A percentile compares a stretch with the other conserved stretches of the same genome.
These are phyloP conservation scores for Shargacucullia verbasci DNA, from an alignment of 2,888 invertebrate species.

Conservation along the genomic window DNA sequence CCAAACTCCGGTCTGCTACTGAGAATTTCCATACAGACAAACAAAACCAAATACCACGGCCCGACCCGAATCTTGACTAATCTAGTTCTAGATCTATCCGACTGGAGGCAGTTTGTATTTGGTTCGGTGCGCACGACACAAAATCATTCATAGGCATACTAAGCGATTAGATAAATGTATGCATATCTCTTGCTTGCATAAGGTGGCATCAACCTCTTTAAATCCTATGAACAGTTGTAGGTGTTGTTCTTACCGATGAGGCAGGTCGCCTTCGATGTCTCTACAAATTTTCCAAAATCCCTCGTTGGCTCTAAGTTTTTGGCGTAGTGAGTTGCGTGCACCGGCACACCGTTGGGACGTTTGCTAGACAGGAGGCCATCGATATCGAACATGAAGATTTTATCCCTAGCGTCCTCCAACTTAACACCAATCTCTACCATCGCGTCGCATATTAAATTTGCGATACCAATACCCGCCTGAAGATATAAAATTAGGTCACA, in stretches of 20 bases:
- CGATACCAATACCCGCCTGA: constrained; percentile 96
- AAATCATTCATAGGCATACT: no score
- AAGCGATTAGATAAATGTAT: no score
- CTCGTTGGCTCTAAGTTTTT: constrained; percentile 93
- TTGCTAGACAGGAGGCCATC: constrained; percentile 93
- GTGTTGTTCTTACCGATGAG: constrained; percentile 91
- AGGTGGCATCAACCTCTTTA: no score
- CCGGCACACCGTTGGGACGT: constrained; percentile 89
- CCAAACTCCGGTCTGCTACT: no score
- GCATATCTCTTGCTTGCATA: no score
- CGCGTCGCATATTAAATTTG: constrained; percentile 94
- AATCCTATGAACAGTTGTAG: background rate
- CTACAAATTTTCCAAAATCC: constrained; percentile 92
- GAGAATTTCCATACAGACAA: no score
- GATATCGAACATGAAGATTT: constrained; percentile 97
- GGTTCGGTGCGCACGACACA: no score
- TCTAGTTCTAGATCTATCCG: no score
- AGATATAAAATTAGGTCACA: constrained; percentile 2
- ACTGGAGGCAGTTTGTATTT: no score
- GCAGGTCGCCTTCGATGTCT: constrained; percentile 93
- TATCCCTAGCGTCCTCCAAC: constrained; percentile 91
- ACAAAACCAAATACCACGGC: no score
- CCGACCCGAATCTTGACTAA: no score
- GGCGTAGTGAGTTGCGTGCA: constrained; percentile 91
- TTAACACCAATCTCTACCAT: constrained; percentile 91